Evolutionary conservation across 30 jellyfish, hydroid and myxozoan species (phyloP).

Genomic region (Hydractinia symbiolongicarpus): DNA sequence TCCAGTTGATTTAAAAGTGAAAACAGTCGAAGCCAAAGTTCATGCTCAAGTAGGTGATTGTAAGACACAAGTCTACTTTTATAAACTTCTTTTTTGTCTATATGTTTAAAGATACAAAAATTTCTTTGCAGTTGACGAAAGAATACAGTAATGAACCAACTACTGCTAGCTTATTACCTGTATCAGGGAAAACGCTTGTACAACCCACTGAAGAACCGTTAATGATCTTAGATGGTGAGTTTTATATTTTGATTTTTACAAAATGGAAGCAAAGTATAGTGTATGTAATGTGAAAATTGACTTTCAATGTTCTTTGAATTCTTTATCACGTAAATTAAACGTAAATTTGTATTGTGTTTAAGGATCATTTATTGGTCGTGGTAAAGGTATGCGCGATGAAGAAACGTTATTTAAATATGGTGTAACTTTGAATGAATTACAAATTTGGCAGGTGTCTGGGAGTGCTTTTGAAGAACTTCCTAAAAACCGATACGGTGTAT

Average conservation of each 20-base stretch:
- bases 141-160: conserved; percentile 48
- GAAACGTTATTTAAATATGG: conserved; percentile 82
- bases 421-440: conserved; percentile 62
- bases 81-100: not conserved
- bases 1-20: conserved; percentile 79
- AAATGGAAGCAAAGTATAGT: not conserved
- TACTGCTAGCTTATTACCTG: conserved; percentile 43
- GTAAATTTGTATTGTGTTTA: not conserved
- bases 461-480: conserved; percentile 48
- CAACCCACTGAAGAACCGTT: conserved; percentile 63
- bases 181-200: conserved; percentile 42
- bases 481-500: conserved; percentile 50
- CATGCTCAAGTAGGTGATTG: conserved; percentile 55
- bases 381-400: conserved; percentile 87
- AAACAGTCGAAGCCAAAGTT: conserved; percentile 69
- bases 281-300: not conserved
- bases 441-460: conserved; percentile 62
- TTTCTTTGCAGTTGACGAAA: conserved; percentile 56
- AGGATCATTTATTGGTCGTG: conserved; percentile 91
- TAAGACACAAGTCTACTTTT: not conserved
- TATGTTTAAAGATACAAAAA: not conserved
- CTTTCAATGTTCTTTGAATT: not conserved
- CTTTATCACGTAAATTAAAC: not conserved
- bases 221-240: conserved; percentile 65
- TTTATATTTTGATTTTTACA: not conserved